Evolutionary conservation across 2,113 vertebrate genomes (phyloP), one percentile per base, ranked within the genome.

Genomic region (Gyps fulvus): DNA sequence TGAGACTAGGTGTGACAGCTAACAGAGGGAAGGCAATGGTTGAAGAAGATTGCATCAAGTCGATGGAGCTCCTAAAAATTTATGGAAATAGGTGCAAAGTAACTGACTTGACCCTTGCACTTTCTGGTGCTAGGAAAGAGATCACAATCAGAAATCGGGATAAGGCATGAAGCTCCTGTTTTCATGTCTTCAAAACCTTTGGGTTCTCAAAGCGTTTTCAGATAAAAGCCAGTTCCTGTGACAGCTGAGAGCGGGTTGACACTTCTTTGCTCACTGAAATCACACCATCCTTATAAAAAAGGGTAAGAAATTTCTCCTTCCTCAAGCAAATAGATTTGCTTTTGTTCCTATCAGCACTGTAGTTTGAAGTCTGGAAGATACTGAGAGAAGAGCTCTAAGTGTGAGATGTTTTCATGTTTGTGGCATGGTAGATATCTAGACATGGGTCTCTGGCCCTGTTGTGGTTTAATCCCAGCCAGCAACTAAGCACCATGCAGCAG

Each of bases 221-320:
- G 83, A 82, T 91, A 83, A 93, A 95, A 91, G 77, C 36, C 40
- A 43, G 54, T 57, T 94, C 66, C 50, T 93, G 26, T 87, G 81
- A 73, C 81, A 92, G 73, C 70, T 92, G 74, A 77, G 40, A 89
- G 78, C 58, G 54, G 57, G 43, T 18, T 95, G 91, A 72, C 89
- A 61, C 72, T 87, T 95, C 52, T 74, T 95, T 95, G 72, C 77
- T 83, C 0, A 0, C 57, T 95, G 87, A 95, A 93, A 89, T 95
- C 83, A 89, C 94, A 91, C 66, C 45, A 76, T 76, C 70, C 73
- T 6, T 78, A 79, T 87, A 55, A 96, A 91, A 92, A 93, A 72
- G 54, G 32, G 31, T 49, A 83, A 88, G 49, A 94, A 92, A 84
- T 89, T 79, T 89, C 40, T 92, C 36, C 34, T 87, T 93, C 42